Evolutionary conservation across 2,888 invertebrate genomes (phyloP), one percentile per base, ranked within the genome.

Genomic region (Acheta domesticus): DNA sequence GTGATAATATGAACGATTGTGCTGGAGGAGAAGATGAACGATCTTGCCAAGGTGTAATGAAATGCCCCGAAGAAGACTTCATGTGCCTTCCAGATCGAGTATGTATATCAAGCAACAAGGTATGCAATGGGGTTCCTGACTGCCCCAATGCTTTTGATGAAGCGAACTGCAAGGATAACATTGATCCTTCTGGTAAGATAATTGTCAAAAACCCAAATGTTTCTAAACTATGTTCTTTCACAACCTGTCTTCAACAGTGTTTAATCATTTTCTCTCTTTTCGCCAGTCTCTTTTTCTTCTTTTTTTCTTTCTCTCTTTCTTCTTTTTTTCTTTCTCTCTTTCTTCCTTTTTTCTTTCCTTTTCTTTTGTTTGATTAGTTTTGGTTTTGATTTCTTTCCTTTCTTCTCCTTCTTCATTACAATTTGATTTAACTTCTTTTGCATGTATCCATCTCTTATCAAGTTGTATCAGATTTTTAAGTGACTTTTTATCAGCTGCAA

Each of bases 1-100:
- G 93, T 84, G 92, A 93, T 84, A 89, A 89, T 0, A 86, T 87
- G 4, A 84, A 85, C 0, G 92, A 93, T 84, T 93, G 92, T 84
- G 82, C 84, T 0, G 85, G 85, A 14, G 90, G 90, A 19, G 92
- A 92, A 83, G 93, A 94, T 84, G 93, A 93, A 85, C 84, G 85
- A 1, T 86, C 88, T 81, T 90, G 90, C 83, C 85, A 85, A 20
- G 86, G 83, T 83, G 86, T 81, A 75, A 85, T 82, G 80, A 82
- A 75, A n/a, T 84, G 84, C 79, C 82, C 81, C 48, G 49, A 80
- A 2, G 87, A 88, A 79, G 88, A 91, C 83, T 91, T 91, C 83
- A 89, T 87, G 83, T 93, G 93, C 83, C 88, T 89, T 1, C 85
- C 86, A n/a, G 92, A 92, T 82, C 90, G 90, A n/a, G 89, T 89